phyloP scores from a whole-genome alignment of 2,797 vertebrate species.

The Cyprinodon diabolis region DNA sequence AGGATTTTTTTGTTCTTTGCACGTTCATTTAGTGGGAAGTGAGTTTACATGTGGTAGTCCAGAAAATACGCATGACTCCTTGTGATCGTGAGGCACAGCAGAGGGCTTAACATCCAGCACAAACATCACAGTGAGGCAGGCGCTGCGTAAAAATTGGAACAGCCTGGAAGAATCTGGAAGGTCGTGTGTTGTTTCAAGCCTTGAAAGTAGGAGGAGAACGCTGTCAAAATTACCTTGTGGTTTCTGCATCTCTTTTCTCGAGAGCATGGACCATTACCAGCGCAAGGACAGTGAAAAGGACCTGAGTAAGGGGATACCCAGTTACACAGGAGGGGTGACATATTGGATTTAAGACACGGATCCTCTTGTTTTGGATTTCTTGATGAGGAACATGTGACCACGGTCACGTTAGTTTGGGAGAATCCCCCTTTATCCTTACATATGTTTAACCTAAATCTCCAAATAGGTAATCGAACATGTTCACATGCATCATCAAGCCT shows the following conservation, averaged over 20 bases:
- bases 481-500: constrained; percentile 21
- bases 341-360: constrained; percentile 58
- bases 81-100: constrained; percentile 63
- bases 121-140: constrained; percentile 51
- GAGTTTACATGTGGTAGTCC: constrained; percentile 63
- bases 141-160: constrained; percentile 52
- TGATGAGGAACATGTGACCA: constrained; percentile 67
- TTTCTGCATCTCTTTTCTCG: constrained; percentile 64
- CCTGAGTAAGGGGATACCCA: constrained; percentile 48
- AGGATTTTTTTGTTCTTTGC: constrained; percentile 18
- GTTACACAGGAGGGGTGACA: constrained; percentile 60
- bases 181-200: constrained; percentile 73
- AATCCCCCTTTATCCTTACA: constrained; percentile 36
- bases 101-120: constrained; percentile 65
- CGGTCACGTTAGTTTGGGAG: constrained; percentile 16
- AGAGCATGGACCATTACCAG: constrained; percentile 71
- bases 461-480: constrained; percentile 37
- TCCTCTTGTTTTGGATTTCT: constrained; percentile 43
- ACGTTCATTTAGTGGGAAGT: constrained; percentile 19
- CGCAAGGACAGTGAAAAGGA: constrained; percentile 69
- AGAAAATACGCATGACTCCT: constrained; percentile 69
- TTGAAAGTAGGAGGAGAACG: constrained; percentile 55
- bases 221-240: constrained; percentile 66
- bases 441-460: constrained; percentile 38
- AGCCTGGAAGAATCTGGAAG: constrained; percentile 66